Base-by-base conservation (phyloP, 2,888 invertebrate genomes). In the Amblyjoppa proteus region DNA sequence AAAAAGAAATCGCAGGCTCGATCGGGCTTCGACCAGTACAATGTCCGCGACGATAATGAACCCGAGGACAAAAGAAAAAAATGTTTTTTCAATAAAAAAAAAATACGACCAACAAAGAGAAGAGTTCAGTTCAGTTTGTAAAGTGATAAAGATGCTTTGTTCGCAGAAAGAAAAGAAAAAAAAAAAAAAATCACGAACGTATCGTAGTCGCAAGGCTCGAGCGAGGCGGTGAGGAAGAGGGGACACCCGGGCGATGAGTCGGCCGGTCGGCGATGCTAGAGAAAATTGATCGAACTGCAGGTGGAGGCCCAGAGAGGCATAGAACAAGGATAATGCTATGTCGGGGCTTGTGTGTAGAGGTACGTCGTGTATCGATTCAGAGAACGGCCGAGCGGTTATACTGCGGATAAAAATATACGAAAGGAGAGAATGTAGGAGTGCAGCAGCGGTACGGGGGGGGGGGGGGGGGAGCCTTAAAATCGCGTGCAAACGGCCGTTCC, bases 221-320 rank as follows among this genome's bases (percentile, higher is more conserved):
- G 9, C n/a, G 7, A 56, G 49, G 64, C 9, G 61, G 53, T 2
- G 45, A 16, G n/a, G 20, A 56, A 56, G 53, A 28, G 66, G 64
- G 53, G 53, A n/a, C 25, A n/a, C 25, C 25, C 25, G 9, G 41
- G 28, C 53, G 49, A 38, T 6, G 53, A 56, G 53, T 34, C 31
- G 16, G 64, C 31, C 31, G 28, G 61, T 61, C 61, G 61, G 69
- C 76, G 73, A 73, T 81, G 74, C 58, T 76, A 49, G 84, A 87
- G 89, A 91, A 49, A 93, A 93, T 93, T 93, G 93, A 93, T 93
- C 92, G 91, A 91, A 93, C 90, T 93, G 93, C 93, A 92, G 93
- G 91, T 91, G 84, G 25, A 58, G 81, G 66, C 79, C 81, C 79
- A 56, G 69, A 75, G 75, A 75, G 45, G 75, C 79, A 71, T 49